A percentile compares a stretch with the other conserved stretches of the same genome.
These are phyloP conservation scores for Marcusenius ussheri DNA, from an alignment of 2,113 vertebrate species.

Conservation along the genomic window DNA sequence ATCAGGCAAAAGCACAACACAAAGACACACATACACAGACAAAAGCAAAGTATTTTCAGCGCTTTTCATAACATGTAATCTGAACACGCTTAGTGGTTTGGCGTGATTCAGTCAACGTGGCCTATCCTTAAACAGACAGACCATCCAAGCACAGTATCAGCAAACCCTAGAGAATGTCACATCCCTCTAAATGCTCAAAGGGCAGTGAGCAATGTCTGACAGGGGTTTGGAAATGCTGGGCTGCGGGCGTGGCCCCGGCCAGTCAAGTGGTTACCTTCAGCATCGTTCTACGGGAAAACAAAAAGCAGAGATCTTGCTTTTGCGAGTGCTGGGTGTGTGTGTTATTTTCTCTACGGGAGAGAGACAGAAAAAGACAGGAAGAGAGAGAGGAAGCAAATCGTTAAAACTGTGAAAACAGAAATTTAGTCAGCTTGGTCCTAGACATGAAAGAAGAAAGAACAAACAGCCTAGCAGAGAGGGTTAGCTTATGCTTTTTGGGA, in stretches of 20 bases:
- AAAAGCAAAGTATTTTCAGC: background rate
- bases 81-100: background rate
- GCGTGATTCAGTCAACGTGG: background rate
- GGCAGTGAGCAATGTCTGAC: background rate
- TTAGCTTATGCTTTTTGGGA: background rate
- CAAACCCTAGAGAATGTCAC: background rate
- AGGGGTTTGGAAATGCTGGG: background rate
- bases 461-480: background rate
- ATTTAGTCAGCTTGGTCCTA: background rate
- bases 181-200: background rate
- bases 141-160: background rate
- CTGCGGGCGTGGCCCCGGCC: background rate
- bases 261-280: slow-evolving; percentile 12
- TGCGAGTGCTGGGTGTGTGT: background rate
- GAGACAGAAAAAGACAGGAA: background rate
- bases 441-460: background rate
- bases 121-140: background rate
- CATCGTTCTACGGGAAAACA: slow-evolving; percentile 8
- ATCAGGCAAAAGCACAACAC: background rate
- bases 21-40: background rate
- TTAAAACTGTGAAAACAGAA: background rate
- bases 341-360: slow-evolving; percentile 7
- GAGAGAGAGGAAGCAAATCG: background rate
- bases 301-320: slow-evolving; percentile 13
- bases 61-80: background rate